phyloP scores from a whole-genome alignment of 2,113 vertebrate species.

The Tauraco erythrolophus region DNA sequence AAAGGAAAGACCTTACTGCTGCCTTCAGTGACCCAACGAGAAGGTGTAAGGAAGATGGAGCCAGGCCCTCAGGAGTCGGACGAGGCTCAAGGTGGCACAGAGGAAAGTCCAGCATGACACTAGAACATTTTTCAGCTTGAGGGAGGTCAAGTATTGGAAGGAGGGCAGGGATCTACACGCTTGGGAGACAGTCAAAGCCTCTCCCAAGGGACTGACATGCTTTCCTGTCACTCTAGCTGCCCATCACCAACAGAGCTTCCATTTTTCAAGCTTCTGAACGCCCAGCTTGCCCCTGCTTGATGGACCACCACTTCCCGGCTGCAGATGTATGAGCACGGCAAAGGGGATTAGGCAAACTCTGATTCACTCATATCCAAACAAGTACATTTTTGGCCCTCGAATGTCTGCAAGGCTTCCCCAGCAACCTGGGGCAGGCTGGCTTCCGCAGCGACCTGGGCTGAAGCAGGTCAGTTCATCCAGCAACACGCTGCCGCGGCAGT shows the following conservation, averaged over 20 bases:
- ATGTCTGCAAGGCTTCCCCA: background rate
- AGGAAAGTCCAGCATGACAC: background rate
- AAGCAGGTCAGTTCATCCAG: background rate
- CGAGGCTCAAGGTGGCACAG: background rate
- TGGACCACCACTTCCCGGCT: background rate
- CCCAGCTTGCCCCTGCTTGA: background rate
- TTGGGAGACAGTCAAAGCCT: background rate
- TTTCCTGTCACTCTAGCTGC: background rate
- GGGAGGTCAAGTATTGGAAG: background rate
- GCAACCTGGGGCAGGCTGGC: background rate
- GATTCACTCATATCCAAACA: background rate
- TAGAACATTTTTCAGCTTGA: rapidly evolving
- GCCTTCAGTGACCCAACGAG: background rate
- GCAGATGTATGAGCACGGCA: rapidly evolving
- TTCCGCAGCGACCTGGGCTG: background rate
- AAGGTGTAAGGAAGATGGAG: background rate
- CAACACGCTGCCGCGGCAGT: rapidly evolving
- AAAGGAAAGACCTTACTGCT: background rate
- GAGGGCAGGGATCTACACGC: background rate
- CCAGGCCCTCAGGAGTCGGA: background rate
- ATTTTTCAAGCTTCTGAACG: background rate
- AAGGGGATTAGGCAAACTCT: background rate
- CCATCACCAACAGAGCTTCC: background rate
- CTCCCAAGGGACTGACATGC: background rate
- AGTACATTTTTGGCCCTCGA: background rate